Evolutionary conservation across 2,797 vertebrate genomes (phyloP).

Genomic region (Urosaurus nigricauda): DNA sequence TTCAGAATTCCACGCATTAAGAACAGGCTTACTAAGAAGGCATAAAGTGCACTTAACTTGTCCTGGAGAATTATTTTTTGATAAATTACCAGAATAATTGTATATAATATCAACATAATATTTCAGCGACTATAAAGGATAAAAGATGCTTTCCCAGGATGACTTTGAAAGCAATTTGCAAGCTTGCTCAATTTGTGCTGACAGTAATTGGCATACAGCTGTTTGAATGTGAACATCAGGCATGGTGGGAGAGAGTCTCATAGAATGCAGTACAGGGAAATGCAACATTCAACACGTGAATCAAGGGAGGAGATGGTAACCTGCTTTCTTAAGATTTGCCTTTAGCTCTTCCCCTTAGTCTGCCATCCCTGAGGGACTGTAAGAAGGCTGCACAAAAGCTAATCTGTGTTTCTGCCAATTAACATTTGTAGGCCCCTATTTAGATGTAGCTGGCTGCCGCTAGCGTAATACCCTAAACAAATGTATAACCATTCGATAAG

Average conservation of each 20-base stretch:
- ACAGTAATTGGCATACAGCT: constrained; percentile 54
- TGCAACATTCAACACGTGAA: constrained; percentile 33
- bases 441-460: neutral
- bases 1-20: constrained; percentile 74
- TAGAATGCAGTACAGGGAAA: neutral
- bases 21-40: constrained; percentile 66
- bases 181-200: constrained; percentile 59
- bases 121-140: constrained; percentile 69
- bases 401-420: neutral
- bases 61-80: constrained; percentile 56
- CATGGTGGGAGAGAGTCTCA: neutral
- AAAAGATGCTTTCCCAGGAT: constrained; percentile 56
- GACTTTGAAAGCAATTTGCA: constrained; percentile 67
- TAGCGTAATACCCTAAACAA: neutral
- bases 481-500: neutral
- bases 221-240: constrained; percentile 43
- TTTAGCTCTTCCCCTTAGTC: neutral
- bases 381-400: neutral
- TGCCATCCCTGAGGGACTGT: no score
- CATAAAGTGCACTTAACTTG: constrained; percentile 70
- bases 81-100: constrained; percentile 71
- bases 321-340: constrained; percentile 21
- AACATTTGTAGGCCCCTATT: neutral
- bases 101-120: constrained; percentile 64
- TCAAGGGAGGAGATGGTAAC: constrained; percentile 22